Evolutionary conservation across 2,113 vertebrate species (phyloP).

Genomic region (Manacus vitellinus): DNA sequence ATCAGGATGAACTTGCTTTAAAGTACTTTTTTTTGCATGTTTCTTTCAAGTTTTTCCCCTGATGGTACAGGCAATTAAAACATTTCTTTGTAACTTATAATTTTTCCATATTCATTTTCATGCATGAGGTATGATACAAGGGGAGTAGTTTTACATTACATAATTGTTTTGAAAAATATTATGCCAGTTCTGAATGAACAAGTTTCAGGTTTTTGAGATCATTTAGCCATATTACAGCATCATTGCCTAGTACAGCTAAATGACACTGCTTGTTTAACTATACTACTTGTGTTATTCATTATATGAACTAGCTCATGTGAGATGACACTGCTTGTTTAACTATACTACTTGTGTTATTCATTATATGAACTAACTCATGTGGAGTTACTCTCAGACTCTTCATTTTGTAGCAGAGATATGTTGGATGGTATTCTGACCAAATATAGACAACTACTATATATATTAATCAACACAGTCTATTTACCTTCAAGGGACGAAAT

Average conservation of each 20-base stretch:
- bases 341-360: not conserved
- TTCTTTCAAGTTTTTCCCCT: not conserved
- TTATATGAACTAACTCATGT: not conserved
- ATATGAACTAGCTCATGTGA: not conserved
- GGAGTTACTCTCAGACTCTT: not conserved
- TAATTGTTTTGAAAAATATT: not conserved
- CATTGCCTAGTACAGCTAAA: not conserved
- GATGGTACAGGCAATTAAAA: not conserved
- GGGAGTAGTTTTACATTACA: not conserved
- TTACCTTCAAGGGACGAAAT: not conserved
- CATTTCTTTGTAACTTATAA: not conserved
- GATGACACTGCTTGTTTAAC: not conserved
- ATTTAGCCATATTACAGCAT: rapidly evolving
- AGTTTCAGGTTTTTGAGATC: not conserved
- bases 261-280: not conserved
- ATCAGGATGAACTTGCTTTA: not conserved
- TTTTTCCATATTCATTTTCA: not conserved
- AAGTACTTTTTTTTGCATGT: not conserved
- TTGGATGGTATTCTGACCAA: not conserved
- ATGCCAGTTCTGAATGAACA: not conserved
- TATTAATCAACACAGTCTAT: not conserved
- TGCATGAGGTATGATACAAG: not conserved
- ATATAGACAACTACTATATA: not conserved
- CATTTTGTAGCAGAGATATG: not conserved
- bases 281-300: not conserved